These are phyloP conservation scores for Ptychoptera contaminata DNA, from an alignment of 2,888 invertebrate species.

Conservation along the genomic window DNA sequence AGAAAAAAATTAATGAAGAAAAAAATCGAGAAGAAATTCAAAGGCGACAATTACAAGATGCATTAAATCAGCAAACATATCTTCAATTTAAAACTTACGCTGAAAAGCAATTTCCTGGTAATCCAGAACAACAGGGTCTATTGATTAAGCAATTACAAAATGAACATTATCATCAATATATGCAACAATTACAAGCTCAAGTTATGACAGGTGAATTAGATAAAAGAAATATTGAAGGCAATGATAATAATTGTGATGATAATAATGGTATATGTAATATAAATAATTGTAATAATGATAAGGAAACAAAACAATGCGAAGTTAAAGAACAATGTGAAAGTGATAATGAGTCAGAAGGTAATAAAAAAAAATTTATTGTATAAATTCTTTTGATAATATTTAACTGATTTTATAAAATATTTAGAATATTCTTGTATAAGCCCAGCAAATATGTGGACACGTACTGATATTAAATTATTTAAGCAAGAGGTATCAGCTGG, in stretches of 20 bases:
- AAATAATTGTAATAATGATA: constrained; percentile 10
- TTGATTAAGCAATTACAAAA: constrained; percentile 91
- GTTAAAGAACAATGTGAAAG: constrained; percentile 12
- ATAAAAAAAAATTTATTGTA: not conserved
- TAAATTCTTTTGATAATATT: no score
- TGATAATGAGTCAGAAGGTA: constrained; percentile 23
- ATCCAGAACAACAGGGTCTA: constrained; percentile 81
- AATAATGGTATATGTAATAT: not conserved
- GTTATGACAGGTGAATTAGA: constrained; percentile 19
- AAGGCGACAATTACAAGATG: constrained; percentile 76
- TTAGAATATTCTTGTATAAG: constrained; percentile 37
- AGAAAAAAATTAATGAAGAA: constrained; percentile 18
- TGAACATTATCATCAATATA: constrained; percentile 97
- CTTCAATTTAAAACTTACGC: constrained; percentile 82
- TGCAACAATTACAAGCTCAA: constrained; percentile 67
- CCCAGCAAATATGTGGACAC: constrained; percentile 92
- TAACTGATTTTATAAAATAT: not conserved
- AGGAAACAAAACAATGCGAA: constrained; percentile 11
- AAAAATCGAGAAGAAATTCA: constrained; percentile 24
- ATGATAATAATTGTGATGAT: constrained; percentile 9
- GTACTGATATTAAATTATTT: constrained; percentile 71
- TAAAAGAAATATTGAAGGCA: constrained; percentile 12
- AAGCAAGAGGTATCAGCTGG: constrained; percentile 74
- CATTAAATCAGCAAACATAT: constrained; percentile 88
- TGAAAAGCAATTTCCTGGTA: constrained; percentile 79